Base-by-base conservation (phyloP, 2,113 vertebrate species). In the Dascyllus trimaculatus region DNA sequence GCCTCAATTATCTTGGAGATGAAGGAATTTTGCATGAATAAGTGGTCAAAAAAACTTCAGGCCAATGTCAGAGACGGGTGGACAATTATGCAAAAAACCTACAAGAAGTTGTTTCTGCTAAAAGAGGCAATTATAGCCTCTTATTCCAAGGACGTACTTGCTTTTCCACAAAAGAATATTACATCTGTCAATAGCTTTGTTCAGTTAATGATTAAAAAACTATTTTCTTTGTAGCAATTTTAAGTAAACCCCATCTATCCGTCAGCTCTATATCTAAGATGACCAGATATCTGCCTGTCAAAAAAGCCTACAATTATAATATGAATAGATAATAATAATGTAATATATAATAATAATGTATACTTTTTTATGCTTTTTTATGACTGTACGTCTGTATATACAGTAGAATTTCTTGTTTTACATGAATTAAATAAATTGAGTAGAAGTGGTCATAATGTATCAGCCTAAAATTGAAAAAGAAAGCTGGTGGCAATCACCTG, bases 401-500 rank as follows among this genome's bases (percentile, higher is more conserved):
- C 14, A 10, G 45, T 48, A 14, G 19, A 18, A 51, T 38, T 63
- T 68, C 18, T n/a, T 51, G 5, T 51, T 51, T 43, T 43, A 43
- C 49, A 78, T 57, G 40, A 53, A 81, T 72, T 71, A 43, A 49
- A 29, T 5, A 14, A 45, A 66, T 22, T 13, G n/a, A 57, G 38
- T 11, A 18, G 4, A 66, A 21, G 45, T 46, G 54, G 40, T 45
- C 38, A 14, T 21, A 22, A 70, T 79, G 77, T 69, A 70, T 58
- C n/a, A 63, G 17, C 63, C 52, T 46, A 71, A 78, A 69, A 22
- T 40, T 22, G 22, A 52, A 73, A 82, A 78, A 58, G 43, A 54
- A 87, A 76, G 70, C 78, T 68, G n/a, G 52, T 52, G 71, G 75
- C 53, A 74, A 80, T 87, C 70, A 90, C 81, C 78, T 88, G 85